Evolutionary conservation across 2,888 invertebrate genomes (phyloP).

Genomic region (Strigamia transsilvanica): DNA sequence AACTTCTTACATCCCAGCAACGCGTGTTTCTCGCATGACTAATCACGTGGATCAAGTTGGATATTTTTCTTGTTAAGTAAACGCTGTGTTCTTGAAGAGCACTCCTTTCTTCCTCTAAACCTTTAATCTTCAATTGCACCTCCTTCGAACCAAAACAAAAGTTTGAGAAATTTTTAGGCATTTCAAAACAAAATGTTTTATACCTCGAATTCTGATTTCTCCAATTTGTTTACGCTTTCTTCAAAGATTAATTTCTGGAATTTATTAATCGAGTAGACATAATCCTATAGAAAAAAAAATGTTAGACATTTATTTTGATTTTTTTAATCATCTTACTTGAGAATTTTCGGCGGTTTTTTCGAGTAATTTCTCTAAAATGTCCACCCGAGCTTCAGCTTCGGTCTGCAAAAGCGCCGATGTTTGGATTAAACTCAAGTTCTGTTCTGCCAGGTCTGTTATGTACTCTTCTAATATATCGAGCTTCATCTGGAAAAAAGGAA

Average conservation of each 20-base stretch:
- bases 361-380: constrained; percentile 23
- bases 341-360: constrained; percentile 25
- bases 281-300: background rate
- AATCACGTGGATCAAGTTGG: constrained; percentile 28
- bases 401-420: background rate
- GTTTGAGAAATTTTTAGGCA: too few relatives aligned
- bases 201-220: background rate
- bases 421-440: constrained; percentile 50
- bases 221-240: background rate
- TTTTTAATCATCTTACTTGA: background rate
- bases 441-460: constrained; percentile 36
- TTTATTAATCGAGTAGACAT: background rate
- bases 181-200: background rate
- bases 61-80: constrained; percentile 19
- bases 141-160: background rate
- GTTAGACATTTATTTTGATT: background rate
- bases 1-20: constrained; percentile 24
- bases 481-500: constrained; percentile 37
- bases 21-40: constrained; percentile 10
- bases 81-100: background rate
- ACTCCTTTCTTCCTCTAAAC: constrained; percentile 13
- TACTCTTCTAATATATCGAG: constrained; percentile 43
- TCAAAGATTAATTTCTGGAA: background rate
- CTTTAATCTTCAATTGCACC: constrained; percentile 9
- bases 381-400: constrained; percentile 10